Percentiles rank a stretch among this genome's conserved stretches.
Conservation (phyloP, 1,140 invertebrate genomes). For the Notospermus geniculatus region DNA sequence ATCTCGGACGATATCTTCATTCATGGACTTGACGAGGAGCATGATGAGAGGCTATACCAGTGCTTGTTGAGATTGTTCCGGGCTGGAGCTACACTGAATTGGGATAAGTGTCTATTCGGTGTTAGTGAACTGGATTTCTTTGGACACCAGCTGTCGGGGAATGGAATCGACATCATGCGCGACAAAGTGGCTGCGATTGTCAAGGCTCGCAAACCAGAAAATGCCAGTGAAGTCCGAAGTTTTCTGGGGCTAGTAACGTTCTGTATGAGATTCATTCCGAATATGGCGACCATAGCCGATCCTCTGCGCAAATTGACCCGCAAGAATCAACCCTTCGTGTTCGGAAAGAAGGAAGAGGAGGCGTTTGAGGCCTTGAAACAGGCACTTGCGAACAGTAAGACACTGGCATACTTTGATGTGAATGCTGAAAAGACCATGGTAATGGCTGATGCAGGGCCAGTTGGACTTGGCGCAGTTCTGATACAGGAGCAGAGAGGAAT, state of each 20-base stretch:
- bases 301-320: slow-evolving; percentile 2
- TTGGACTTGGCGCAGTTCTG: slow-evolving; percentile 23
- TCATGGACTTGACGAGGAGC: not conserved
- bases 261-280: slow-evolving; percentile 16
- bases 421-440: slow-evolving; percentile 34
- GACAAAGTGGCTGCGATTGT: too few relatives aligned
- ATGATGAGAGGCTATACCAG: not conserved
- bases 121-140: not conserved
- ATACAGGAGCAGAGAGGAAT: slow-evolving; percentile 9
- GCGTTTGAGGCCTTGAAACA: not conserved
- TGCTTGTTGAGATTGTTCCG: not conserved
- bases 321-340: not conserved
- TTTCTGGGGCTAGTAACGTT: too few relatives aligned
- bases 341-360: not conserved
- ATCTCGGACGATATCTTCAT: not conserved
- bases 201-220: too few relatives aligned
- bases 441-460: slow-evolving; percentile 34
- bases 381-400: not conserved
- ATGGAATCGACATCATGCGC: too few relatives aligned
- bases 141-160: too few relatives aligned
- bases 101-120: too few relatives aligned
- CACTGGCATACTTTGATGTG: slow-evolving; percentile 27
- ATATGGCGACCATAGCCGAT: slow-evolving; percentile 15
- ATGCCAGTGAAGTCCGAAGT: too few relatives aligned
- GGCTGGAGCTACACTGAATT: not conserved